Conservation (phyloP, 1,140 invertebrate species). For the Plutomurus gul region DNA sequence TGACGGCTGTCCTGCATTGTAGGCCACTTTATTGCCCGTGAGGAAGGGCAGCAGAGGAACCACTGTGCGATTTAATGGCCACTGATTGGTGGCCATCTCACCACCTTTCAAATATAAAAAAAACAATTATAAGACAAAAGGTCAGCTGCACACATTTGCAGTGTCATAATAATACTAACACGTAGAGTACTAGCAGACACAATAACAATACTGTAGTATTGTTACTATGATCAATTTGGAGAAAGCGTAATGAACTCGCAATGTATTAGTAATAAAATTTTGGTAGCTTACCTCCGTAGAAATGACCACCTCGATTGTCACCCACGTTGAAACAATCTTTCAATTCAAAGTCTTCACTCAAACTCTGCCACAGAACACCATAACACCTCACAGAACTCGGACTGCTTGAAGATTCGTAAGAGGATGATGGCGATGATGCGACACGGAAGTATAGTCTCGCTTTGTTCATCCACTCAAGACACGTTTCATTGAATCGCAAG, state of each 20-base stretch:
- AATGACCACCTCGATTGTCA: conserved; percentile 42
- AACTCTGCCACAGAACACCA: conserved; percentile 77
- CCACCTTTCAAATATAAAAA: too few species aligned
- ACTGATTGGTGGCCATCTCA: conserved; percentile 73
- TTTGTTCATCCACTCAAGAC: conserved; percentile 78
- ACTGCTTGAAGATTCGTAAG: background rate
- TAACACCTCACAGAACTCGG: conserved; percentile 68
- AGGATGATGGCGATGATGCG: conserved; percentile 59
- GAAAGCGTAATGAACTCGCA: too few species aligned
- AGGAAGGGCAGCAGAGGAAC: conserved; percentile 78
- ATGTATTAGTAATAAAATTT: too few species aligned
- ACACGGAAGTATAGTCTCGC: conserved; percentile 71
- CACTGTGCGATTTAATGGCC: conserved; percentile 74
- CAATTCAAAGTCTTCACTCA: conserved; percentile 66
- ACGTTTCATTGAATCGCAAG: conserved; percentile 62
- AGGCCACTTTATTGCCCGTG: conserved; percentile 69
- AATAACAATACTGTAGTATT: too few species aligned
- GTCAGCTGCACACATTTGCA: too few species aligned
- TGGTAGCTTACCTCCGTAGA: too few species aligned
- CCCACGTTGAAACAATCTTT: conserved; percentile 81
- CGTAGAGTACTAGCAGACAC: too few species aligned
- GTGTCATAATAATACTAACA: too few species aligned
- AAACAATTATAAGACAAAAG: too few species aligned
- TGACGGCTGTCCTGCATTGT: conserved; percentile 55
- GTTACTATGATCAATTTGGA: too few species aligned